phyloP scores from a whole-genome alignment of 2,888 invertebrate species.

The Podabrus alpinus region DNA sequence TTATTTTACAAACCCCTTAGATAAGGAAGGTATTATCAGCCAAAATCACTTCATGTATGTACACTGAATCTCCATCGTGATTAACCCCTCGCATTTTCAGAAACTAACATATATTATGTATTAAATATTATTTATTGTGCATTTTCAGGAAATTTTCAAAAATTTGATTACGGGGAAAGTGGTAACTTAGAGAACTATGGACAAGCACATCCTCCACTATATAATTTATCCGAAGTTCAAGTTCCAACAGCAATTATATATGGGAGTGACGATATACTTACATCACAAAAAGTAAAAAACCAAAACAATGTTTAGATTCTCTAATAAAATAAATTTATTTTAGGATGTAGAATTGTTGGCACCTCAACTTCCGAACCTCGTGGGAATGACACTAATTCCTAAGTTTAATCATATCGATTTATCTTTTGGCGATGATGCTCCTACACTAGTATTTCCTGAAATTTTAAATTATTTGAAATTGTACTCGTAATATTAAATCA shows the following conservation, averaged over 20 bases:
- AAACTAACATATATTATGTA: too few relatives aligned
- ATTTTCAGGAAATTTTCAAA: conserved; percentile 3
- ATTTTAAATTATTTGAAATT: neutral
- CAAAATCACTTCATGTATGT: too few relatives aligned
- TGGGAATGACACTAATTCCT: neutral
- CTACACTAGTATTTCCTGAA: neutral
- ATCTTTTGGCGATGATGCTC: neutral
- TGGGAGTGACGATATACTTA: neutral
- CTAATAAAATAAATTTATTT: too few relatives aligned
- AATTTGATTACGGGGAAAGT: neutral
- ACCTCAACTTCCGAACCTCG: neutral
- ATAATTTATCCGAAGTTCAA: neutral
- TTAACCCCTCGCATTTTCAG: too few relatives aligned
- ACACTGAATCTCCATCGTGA: too few relatives aligned
- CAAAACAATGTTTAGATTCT: too few relatives aligned
- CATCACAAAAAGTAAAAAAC: neutral
- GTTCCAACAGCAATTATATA: neutral
- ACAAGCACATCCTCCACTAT: neutral
- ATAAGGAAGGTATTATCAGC: too few relatives aligned
- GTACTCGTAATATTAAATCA: neutral
- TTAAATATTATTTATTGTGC: neutral
- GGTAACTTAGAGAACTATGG: neutral
- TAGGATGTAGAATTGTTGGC: neutral
- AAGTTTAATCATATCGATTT: neutral
- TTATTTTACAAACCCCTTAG: too few relatives aligned